Percentiles rank a stretch among this genome's conserved stretches.
Conservation (phyloP, 2,797 vertebrate species). For the Glossophaga mutica region DNA sequence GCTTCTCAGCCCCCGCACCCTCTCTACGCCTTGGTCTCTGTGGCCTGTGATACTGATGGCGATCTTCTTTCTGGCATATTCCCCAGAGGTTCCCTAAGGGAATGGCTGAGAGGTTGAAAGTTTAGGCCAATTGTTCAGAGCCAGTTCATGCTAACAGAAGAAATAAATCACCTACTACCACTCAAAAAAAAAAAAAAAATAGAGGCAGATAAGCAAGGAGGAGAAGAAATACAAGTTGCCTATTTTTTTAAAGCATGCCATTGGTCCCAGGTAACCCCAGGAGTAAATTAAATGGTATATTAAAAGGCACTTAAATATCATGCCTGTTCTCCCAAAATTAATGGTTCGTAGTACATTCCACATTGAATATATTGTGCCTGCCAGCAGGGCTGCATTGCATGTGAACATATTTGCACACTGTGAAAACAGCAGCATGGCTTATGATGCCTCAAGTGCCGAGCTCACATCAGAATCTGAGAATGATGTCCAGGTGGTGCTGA, state of each 20-base stretch:
- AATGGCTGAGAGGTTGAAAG: not conserved
- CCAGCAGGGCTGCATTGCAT: not conserved
- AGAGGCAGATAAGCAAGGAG: not conserved
- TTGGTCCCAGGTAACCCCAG: conserved; percentile 21
- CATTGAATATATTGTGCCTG: conserved; percentile 10
- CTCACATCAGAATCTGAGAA: not conserved
- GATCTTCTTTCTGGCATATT: conserved; percentile 4
- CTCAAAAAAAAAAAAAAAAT: not conserved
- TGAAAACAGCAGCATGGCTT: conserved; percentile 46
- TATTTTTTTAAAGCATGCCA: not conserved
- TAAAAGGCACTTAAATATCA: not conserved
- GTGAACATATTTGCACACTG: not conserved
- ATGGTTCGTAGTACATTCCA: not conserved
- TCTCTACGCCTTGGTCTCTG: not conserved
- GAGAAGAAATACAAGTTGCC: not conserved
- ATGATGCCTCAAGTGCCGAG: not conserved
- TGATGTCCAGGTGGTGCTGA: not conserved
- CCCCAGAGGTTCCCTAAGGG: not conserved
- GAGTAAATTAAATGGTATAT: conserved; percentile 31
- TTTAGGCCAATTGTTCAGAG: not conserved
- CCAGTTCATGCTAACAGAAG: not conserved
- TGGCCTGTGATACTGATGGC: not conserved
- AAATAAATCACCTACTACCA: conserved; percentile 7
- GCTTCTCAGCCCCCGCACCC: not conserved
- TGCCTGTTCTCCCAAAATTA: conserved; percentile 5